phyloP scores from a whole-genome alignment of 2,113 vertebrate species.

The Pluvialis apricaria region DNA sequence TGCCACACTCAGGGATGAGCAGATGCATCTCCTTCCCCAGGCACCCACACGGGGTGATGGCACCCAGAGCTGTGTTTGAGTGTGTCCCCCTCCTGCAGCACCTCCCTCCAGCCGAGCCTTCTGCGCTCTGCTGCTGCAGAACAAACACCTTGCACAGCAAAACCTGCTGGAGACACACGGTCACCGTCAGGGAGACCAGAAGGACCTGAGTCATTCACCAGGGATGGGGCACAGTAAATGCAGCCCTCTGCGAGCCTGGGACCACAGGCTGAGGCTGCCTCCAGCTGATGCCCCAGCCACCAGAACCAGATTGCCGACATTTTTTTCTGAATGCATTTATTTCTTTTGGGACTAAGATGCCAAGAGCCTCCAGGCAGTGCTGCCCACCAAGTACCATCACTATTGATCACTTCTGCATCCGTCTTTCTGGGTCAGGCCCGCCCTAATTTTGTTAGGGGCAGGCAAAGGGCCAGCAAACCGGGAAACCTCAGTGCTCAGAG shows the following conservation, averaged over 20 bases:
- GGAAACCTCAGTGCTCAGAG: not conserved
- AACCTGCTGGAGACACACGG: not conserved
- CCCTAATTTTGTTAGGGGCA: not conserved
- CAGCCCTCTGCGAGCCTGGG: not conserved
- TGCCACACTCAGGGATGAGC: rapidly evolving
- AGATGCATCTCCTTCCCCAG: not conserved
- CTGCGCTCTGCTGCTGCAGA: not conserved
- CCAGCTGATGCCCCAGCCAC: not conserved
- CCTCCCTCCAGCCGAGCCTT: not conserved
- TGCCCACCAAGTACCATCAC: not conserved
- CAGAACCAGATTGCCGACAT: not conserved
- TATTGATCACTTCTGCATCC: not conserved
- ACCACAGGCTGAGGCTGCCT: not conserved
- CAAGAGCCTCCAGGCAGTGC: not conserved
- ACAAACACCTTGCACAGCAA: too few relatives aligned
- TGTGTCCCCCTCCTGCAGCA: not conserved
- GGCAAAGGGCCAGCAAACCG: not conserved
- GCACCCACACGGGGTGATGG: rapidly evolving
- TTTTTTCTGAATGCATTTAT: not conserved
- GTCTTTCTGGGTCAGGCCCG: not conserved
- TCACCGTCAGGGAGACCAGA: not conserved
- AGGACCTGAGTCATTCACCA: not conserved
- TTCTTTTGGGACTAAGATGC: not conserved
- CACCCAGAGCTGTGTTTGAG: not conserved
- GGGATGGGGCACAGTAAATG: not conserved